Percentiles rank a stretch among this genome's conserved stretches.
Conservation (phyloP, 2,113 vertebrate genomes). For the Callithrix jacchus region DNA sequence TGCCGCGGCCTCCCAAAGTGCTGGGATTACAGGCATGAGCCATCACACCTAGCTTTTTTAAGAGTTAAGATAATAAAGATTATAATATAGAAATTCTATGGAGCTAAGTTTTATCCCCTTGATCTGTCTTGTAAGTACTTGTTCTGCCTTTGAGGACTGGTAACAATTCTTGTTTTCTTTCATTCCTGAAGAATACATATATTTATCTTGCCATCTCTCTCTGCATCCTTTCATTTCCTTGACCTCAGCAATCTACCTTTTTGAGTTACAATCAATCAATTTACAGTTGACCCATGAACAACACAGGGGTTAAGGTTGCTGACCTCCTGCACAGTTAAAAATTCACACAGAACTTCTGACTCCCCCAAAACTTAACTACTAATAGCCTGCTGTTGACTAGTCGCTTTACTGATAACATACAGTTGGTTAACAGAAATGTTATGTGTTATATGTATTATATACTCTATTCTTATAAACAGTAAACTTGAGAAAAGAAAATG, state of each 20-base stretch:
- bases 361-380: neutral
- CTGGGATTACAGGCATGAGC: no score
- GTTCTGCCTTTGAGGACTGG: neutral
- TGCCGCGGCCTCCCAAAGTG: no score
- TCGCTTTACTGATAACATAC: neutral
- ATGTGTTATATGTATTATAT: neutral
- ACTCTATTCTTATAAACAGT: neutral
- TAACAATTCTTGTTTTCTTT: neutral
- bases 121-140: neutral
- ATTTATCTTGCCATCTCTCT: neutral
- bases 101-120: neutral
- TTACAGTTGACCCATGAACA: neutral
- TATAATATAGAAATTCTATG: neutral
- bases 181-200: neutral
- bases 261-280: neutral
- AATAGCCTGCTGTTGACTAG: neutral
- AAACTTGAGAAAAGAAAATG: neutral
- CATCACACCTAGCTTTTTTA: neutral
- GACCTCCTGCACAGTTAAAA: neutral
- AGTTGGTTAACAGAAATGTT: neutral
- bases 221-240: neutral
- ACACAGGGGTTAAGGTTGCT: neutral
- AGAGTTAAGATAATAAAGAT: neutral
- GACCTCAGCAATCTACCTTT: constrained; percentile 21
- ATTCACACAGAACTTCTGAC: neutral